Base-by-base conservation (phyloP, 2,888 invertebrate genomes). In the Alloscopus bannaensis region DNA sequence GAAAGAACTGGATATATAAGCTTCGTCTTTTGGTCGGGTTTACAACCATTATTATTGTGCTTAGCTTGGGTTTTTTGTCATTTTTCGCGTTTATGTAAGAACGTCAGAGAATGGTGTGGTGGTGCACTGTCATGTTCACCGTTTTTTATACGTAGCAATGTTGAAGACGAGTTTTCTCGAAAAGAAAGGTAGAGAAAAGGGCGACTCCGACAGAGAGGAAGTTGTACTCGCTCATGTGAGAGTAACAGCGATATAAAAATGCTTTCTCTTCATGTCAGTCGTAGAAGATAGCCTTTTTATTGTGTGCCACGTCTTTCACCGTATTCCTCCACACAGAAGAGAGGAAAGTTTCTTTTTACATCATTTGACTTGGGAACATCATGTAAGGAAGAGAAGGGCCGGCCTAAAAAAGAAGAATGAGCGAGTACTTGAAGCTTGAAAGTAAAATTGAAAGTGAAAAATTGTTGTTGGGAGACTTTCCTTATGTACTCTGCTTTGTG, bases 391-490 rank as follows among this genome's bases (percentile, higher is more conserved):
- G 52, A 64, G 47, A 29, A 22, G 47, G 76, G 47, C 76, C 68
- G 29, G 68, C 75, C 75, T 55, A 62, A 45, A 59, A 75, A 62
- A 52, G 69, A 69, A 69, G 69, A 69, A 69, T 77, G 76, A 52
- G 55, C 40, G 64, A 64, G 70, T 55, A 70, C 55, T 77, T 77
- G 77, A 77, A 77, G 77, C 77, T 77, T 76, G 77, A 77, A 77
- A 69, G 65, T 77, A 70, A 77, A 70, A 77, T 77, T 77, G 77
- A 70, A 77, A 77, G 77, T 77, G 77, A 77, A 77, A 77, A 77
- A 77, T 77, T 77, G 77, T 77, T 77, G 77, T 70, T 65, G 77
- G 45, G 52, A 64, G 65, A 65, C 20, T 20, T 24, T 8, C 36
- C 36, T 36, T 13, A 2, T 22, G 50, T 11, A 2, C 28, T 57